These are phyloP conservation scores for Drosophila lacicola DNA, from an alignment of 2,888 invertebrate species.

Conservation along the genomic window DNA sequence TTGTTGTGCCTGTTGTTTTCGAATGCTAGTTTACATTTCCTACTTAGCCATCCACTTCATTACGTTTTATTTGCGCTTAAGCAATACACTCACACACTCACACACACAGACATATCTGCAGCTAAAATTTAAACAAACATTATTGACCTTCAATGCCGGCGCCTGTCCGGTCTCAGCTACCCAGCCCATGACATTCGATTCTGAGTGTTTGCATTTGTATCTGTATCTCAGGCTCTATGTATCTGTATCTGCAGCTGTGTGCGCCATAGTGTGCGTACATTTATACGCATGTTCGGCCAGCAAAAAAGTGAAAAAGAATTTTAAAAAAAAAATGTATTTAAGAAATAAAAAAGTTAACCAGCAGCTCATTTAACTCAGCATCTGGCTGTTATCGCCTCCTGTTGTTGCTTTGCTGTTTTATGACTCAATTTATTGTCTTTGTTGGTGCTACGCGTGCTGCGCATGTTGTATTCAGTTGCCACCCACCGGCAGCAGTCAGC, in stretches of 20 bases:
- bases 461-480: constrained; percentile 51
- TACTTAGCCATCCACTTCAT: constrained; percentile 72
- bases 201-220: constrained; percentile 46
- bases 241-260: constrained; percentile 26
- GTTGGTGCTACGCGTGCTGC: constrained; percentile 63
- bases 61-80: constrained; percentile 73
- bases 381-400: constrained; percentile 58
- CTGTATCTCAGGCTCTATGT: constrained; percentile 10
- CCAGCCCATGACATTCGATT: constrained; percentile 19
- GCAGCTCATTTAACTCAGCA: constrained; percentile 68
- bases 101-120: constrained; percentile 31
- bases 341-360: constrained; percentile 39
- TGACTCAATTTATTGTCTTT: constrained; percentile 76
- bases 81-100: constrained; percentile 30
- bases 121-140: constrained; percentile 73
- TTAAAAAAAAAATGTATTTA: constrained; percentile 5
- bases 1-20: constrained; percentile 45
- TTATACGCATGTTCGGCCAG: constrained; percentile 62
- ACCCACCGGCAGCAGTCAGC: constrained; percentile 45
- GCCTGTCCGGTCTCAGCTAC: constrained; percentile 36
- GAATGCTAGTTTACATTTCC: constrained; percentile 73
- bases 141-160: constrained; percentile 68
- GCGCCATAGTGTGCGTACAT: constrained; percentile 34
- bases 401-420: constrained; percentile 52
- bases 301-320: constrained; percentile 17